phyloP scores from a whole-genome alignment of 2,113 vertebrate species.

The Neotoma lepida region DNA sequence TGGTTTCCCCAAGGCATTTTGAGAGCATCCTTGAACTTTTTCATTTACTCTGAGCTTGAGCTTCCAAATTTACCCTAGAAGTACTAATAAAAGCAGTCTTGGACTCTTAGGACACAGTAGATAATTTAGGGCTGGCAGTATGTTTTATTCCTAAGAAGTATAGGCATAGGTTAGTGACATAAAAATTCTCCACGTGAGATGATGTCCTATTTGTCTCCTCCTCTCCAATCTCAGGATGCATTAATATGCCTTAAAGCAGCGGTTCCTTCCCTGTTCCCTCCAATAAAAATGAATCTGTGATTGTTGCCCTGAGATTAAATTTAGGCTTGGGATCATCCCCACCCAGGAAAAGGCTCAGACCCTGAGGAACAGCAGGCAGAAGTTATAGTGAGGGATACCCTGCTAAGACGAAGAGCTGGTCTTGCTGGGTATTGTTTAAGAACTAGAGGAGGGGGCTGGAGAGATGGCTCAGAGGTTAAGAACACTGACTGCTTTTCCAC shows the following conservation, averaged over 20 bases:
- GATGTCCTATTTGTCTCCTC: neutral
- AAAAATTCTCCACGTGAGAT: neutral
- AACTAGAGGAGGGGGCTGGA: too few relatives aligned
- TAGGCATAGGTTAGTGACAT: neutral
- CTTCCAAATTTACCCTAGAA: constrained; percentile 13
- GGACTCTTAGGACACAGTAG: neutral
- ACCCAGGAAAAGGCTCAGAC: neutral
- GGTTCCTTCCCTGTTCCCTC: neutral
- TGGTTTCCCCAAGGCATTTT: neutral
- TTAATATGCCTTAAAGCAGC: neutral
- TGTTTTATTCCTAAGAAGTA: constrained; percentile 24
- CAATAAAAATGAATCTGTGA: constrained; percentile 7
- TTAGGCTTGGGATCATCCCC: neutral
- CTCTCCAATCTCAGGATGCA: neutral
- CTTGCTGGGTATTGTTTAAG: constrained; percentile 25
- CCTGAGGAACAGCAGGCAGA: neutral
- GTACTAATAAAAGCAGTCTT: constrained; percentile 9
- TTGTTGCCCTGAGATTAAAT: neutral
- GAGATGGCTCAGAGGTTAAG: too few relatives aligned
- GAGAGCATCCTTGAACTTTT: neutral
- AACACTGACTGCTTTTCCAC: too few relatives aligned
- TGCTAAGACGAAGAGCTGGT: neutral
- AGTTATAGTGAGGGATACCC: neutral
- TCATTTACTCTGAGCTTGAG: constrained; percentile 6
- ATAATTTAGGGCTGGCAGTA: neutral